These are phyloP conservation scores for Caloenas nicobarica DNA, from an alignment of 2,113 vertebrate species.

Conservation along the genomic window DNA sequence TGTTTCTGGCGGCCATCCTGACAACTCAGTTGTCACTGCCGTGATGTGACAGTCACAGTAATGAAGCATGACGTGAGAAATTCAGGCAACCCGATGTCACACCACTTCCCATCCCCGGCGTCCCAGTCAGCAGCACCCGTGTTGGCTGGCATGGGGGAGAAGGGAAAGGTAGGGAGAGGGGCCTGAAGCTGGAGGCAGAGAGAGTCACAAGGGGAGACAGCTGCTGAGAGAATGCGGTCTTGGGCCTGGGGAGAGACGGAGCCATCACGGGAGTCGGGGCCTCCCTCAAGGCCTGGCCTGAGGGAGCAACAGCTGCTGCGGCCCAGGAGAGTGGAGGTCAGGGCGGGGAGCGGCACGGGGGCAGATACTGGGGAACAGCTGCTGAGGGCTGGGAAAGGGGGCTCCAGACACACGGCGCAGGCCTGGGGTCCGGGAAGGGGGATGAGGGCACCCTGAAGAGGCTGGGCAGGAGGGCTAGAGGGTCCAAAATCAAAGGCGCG, in stretches of 20 bases:
- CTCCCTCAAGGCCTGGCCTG: not conserved
- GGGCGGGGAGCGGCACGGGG: rapidly evolving
- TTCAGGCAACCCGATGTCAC: rapidly evolving
- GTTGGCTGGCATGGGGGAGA: not conserved
- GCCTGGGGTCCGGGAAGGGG: not conserved
- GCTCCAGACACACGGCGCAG: rapidly evolving
- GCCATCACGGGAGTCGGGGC: no score
- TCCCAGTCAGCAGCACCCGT: rapidly evolving
- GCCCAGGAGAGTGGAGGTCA: rapidly evolving
- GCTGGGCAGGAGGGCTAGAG: rapidly evolving
- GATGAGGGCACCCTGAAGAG: no score
- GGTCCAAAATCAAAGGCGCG: not conserved
- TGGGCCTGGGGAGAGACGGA: rapidly evolving
- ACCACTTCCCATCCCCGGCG: rapidly evolving
- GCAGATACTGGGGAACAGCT: not conserved
- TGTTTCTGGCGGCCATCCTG: not conserved
- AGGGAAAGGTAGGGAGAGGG: not conserved
- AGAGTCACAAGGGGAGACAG: not conserved
- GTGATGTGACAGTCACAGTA: not conserved
- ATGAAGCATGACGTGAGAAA: not conserved
- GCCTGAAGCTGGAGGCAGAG: not conserved
- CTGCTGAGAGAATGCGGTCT: rapidly evolving
- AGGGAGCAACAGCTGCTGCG: not conserved
- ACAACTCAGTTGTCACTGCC: not conserved
- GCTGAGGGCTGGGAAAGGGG: not conserved